Evolutionary conservation across 2,113 vertebrate genomes (phyloP), one percentile per base, ranked within the genome.

Genomic region (Thermophis baileyi): DNA sequence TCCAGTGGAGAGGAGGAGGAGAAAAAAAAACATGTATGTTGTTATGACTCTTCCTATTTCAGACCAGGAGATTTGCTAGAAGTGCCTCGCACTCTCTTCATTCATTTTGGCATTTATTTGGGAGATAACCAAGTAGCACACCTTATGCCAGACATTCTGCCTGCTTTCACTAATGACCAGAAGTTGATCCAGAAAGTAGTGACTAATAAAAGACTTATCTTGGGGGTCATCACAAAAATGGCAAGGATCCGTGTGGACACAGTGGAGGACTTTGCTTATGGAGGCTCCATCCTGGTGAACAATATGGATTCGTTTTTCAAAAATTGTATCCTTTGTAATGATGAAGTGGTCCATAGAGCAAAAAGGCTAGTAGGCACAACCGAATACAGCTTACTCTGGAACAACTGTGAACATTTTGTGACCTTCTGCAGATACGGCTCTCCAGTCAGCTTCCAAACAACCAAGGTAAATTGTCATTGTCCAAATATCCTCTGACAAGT

Each of bases 361-460:
- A 99, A 99, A 96, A 97, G 96, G 90, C 97, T 98, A 47, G 93
- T 98, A 91, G 99, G 99, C 3, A 20, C 94, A 1, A 97, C 98
- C 2, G 96, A 97, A 0, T 99, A 99, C 97, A 99, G 99, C 94
- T 97, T 99, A 30, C 98, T 99, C 87, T 99, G 99, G 99, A 99
- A 99, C 96, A 99, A 99, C 97, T 99, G 99, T 90, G 99, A 99
- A 95, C 99, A 99, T 97, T 99, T 99, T 90, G 99, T 98, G 55
- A 99, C 98, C 10, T 95, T 98, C 96, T 99, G 99, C 98, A 98
- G 98, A 92, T 99, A 99, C 14, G 99, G 98, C n/a, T 93, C 96
- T 27, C 94, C 98, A 0, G 94, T 96, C 87, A 99, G 99, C 95
- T 96, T 95, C 91, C 99, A 99, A 96, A 98, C 99, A 0, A 98